Conservation (phyloP, 2,888 invertebrate species). For the Agonopterix subpropinquella region DNA sequence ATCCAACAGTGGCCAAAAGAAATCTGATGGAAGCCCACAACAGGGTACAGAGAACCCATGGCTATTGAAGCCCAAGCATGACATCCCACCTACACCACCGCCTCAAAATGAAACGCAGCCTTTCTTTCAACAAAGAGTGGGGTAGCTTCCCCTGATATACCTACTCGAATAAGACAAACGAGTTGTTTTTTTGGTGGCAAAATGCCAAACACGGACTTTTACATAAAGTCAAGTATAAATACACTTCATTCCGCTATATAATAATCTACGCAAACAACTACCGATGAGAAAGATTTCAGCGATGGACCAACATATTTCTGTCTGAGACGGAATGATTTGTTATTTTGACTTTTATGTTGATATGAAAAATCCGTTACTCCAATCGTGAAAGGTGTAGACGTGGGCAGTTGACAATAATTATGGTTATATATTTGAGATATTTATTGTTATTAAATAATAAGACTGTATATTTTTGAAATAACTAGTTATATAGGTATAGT, state of each 20-base stretch:
- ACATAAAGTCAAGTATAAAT: conserved; percentile 54
- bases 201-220: conserved; percentile 58
- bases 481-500: no score
- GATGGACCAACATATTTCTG: conserved; percentile 8
- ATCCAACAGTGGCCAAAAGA: conserved; percentile 42
- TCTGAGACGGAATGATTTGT: not conserved
- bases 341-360: no score
- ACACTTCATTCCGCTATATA: conserved; percentile 41
- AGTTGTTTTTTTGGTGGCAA: conserved; percentile 48
- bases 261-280: conserved; percentile 34
- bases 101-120: conserved; percentile 51
- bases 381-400: not conserved
- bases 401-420: not conserved
- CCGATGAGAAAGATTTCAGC: conserved; percentile 25
- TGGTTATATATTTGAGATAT: not conserved
- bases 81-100: conserved; percentile 63
- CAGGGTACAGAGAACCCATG: conserved; percentile 41
- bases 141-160: conserved; percentile 35
- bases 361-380: not conserved
- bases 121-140: conserved; percentile 60
- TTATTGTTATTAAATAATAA: no score
- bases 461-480: no score
- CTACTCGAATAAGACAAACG: conserved; percentile 31
- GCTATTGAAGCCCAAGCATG: conserved; percentile 59
- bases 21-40: conserved; percentile 30